These are phyloP conservation scores for Scaptomyza pallida DNA, from an alignment of 1,140 invertebrate genomes.

Conservation along the genomic window DNA sequence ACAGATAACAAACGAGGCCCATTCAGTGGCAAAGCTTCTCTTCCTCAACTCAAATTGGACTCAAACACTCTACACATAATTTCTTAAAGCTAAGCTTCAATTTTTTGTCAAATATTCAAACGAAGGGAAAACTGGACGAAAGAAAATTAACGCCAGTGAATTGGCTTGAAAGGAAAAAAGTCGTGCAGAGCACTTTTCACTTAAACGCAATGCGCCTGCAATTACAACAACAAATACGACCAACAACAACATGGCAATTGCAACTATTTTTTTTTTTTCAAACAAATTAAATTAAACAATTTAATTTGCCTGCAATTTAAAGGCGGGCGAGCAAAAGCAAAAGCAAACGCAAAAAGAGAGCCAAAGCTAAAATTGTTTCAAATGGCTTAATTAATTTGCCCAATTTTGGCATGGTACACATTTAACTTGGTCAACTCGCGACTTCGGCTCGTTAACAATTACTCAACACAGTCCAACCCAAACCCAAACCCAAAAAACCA, in stretches of 20 bases:
- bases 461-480: constrained; percentile 52
- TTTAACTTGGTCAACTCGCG: constrained; percentile 71
- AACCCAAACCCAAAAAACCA: constrained; percentile 43
- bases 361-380: constrained; percentile 69
- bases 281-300: constrained; percentile 74
- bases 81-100: no score
- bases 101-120: no score
- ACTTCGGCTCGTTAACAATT: constrained; percentile 51
- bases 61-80: neutral
- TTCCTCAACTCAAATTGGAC: constrained; percentile 40
- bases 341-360: neutral
- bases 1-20: constrained; percentile 49
- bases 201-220: constrained; percentile 45
- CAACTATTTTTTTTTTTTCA: constrained; percentile 59
- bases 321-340: constrained; percentile 26
- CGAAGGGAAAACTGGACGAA: constrained; percentile 31
- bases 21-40: constrained; percentile 34
- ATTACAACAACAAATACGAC: constrained; percentile 38
- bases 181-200: constrained; percentile 47
- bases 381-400: constrained; percentile 76
- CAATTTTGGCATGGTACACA: constrained; percentile 63
- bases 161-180: constrained; percentile 18
- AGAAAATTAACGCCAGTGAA: constrained; percentile 40
- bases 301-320: constrained; percentile 73
- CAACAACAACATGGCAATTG: constrained; percentile 26